Evolutionary conservation across 2,797 vertebrate species (phyloP).

Genomic region (Craterocephalus amniculus): DNA sequence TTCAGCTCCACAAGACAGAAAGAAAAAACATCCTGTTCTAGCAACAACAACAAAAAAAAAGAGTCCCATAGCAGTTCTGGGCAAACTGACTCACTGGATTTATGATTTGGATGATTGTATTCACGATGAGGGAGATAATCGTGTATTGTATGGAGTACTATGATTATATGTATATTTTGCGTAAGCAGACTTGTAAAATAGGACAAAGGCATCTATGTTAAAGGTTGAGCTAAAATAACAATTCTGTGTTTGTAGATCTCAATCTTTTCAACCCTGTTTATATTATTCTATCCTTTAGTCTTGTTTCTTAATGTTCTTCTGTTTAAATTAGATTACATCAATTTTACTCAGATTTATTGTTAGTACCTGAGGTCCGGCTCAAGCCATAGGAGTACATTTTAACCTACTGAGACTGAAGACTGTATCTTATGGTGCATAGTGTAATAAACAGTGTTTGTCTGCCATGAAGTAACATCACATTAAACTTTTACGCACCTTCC

Average conservation of each 20-base stretch:
- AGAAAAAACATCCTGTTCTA: background rate
- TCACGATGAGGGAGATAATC: background rate
- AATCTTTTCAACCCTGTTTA: background rate
- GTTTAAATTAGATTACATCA: background rate
- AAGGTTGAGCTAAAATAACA: background rate
- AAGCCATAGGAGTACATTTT: slow-evolving; percentile 2
- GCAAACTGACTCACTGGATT: background rate
- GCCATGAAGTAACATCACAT: background rate
- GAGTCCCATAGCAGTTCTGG: background rate
- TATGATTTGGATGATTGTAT: background rate
- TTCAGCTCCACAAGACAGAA: background rate
- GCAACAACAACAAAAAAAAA: background rate
- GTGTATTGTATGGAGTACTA: background rate
- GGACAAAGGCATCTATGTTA: background rate
- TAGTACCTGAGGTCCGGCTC: background rate
- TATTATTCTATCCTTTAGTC: background rate
- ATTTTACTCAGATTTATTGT: background rate
- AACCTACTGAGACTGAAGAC: background rate
- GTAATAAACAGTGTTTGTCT: background rate
- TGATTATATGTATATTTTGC: background rate
- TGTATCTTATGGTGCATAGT: background rate
- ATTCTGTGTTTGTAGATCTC: background rate
- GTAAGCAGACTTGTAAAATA: background rate
- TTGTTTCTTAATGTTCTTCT: background rate
- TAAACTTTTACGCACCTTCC: slow-evolving; percentile 2